phyloP scores from a whole-genome alignment of 2,113 vertebrate species.

The Pyrgilauda ruficollis region DNA sequence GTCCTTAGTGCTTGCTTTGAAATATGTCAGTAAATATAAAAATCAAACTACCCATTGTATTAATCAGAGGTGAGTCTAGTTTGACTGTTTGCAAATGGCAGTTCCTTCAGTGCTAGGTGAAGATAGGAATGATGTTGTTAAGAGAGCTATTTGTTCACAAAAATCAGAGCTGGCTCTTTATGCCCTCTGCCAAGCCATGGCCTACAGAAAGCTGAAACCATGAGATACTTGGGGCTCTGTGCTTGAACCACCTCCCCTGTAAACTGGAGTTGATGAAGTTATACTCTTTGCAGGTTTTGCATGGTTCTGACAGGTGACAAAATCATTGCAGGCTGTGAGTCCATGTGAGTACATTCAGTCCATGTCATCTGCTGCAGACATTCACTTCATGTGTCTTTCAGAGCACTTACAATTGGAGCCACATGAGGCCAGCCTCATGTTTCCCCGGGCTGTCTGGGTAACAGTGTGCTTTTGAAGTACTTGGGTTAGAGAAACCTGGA shows the following conservation, averaged over 20 bases:
- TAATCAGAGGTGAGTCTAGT: constrained; percentile 18
- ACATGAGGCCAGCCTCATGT: not conserved
- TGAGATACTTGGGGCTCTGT: not conserved
- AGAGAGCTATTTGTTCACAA: not conserved
- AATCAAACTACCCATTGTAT: not conserved
- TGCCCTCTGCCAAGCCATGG: not conserved
- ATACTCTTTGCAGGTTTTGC: not conserved
- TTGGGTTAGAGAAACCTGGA: not conserved
- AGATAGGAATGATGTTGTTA: not conserved
- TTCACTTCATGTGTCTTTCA: not conserved
- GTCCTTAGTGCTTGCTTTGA: constrained; percentile 30
- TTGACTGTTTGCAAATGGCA: constrained; percentile 25
- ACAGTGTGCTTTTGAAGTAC: not conserved
- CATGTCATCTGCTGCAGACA: not conserved
- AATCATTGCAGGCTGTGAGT: not conserved
- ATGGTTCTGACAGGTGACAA: not conserved
- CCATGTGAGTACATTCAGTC: no score
- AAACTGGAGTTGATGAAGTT: not conserved
- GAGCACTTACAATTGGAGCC: not conserved
- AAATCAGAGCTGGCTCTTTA: not conserved
- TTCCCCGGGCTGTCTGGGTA: not conserved
- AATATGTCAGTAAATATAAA: constrained; percentile 17
- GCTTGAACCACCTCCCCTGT: not conserved
- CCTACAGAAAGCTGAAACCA: not conserved
- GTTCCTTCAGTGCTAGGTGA: constrained; percentile 4